Evolutionary conservation across 2,888 invertebrate genomes (phyloP).

Genomic region (Ypsolopha scabrella): DNA sequence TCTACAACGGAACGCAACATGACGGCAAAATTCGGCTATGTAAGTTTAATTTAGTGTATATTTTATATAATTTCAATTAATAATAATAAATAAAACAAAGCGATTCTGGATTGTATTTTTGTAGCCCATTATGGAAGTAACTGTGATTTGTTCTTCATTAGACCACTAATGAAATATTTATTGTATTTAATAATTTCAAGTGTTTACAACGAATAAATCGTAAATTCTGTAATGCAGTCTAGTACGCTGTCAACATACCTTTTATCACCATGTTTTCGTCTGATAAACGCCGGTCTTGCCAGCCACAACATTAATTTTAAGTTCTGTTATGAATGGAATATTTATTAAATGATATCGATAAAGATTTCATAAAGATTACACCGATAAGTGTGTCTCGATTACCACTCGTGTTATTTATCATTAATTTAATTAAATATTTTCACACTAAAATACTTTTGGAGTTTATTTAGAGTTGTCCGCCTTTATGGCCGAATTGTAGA

Average conservation of each 20-base stretch:
- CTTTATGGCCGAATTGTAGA: no score
- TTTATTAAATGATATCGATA: constrained; percentile 10
- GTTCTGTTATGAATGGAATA: constrained; percentile 21
- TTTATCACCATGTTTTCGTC: constrained; percentile 4
- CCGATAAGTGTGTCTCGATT: constrained; percentile 11
- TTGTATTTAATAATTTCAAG: no score
- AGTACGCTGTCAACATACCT: not conserved
- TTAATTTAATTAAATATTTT: constrained; percentile 2
- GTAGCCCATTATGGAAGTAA: no score
- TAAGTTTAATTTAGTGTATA: constrained; percentile 31
- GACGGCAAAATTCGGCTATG: constrained; percentile 73
- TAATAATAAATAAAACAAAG: no score
- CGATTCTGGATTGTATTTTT: no score
- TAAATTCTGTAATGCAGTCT: no score
- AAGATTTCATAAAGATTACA: constrained; percentile 8
- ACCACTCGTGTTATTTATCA: constrained; percentile 2
- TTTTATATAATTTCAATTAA: no score
- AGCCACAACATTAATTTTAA: constrained; percentile 1
- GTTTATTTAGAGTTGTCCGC: no score
- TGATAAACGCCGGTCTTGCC: constrained; percentile 1
- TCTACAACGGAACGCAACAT: constrained; percentile 70
- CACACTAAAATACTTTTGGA: no score
- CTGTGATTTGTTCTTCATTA: no score
- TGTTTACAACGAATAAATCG: no score
- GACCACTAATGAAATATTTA: no score